Percentiles rank a stretch among this genome's conserved stretches.
These are phyloP conservation scores for Meiosimyza decipiens DNA, from an alignment of 2,888 invertebrate species.

Conservation along the genomic window DNA sequence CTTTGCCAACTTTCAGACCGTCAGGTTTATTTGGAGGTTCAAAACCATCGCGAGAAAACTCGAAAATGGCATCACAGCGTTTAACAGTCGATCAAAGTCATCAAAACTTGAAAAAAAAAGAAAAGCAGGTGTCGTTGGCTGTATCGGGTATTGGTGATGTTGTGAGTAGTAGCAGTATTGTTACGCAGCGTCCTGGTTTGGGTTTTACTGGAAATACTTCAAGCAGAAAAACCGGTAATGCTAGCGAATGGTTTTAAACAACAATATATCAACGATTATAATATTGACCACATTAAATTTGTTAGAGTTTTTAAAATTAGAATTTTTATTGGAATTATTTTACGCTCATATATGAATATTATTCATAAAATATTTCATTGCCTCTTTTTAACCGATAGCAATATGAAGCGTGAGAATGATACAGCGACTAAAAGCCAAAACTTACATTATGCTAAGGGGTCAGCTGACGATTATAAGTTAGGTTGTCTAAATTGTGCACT, in stretches of 20 bases:
- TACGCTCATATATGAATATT: too few species aligned
- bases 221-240: conserved; percentile 5
- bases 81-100: conserved; percentile 53
- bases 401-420: too few species aligned
- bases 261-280: neutral
- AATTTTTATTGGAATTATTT: too few species aligned
- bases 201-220: neutral
- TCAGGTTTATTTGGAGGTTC: conserved; percentile 35
- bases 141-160: conserved; percentile 44
- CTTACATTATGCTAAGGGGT: too few species aligned
- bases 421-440: too few species aligned
- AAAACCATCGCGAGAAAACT: conserved; percentile 64
- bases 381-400: too few species aligned
- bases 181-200: neutral
- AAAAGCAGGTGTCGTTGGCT: conserved; percentile 58
- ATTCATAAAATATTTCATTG: too few species aligned
- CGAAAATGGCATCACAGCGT: conserved; percentile 62
- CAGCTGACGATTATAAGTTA: too few species aligned
- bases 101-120: conserved; percentile 59
- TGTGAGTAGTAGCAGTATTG: conserved; percentile 11
- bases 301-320: neutral
- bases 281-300: neutral
- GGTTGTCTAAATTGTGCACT: too few species aligned
- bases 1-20: neutral
- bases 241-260: neutral